A percentile compares a stretch with the other conserved stretches of the same genome.
phyloP scores from a whole-genome alignment of 2,797 vertebrate species.

The Ctenochaetus hawaiiensis region DNA sequence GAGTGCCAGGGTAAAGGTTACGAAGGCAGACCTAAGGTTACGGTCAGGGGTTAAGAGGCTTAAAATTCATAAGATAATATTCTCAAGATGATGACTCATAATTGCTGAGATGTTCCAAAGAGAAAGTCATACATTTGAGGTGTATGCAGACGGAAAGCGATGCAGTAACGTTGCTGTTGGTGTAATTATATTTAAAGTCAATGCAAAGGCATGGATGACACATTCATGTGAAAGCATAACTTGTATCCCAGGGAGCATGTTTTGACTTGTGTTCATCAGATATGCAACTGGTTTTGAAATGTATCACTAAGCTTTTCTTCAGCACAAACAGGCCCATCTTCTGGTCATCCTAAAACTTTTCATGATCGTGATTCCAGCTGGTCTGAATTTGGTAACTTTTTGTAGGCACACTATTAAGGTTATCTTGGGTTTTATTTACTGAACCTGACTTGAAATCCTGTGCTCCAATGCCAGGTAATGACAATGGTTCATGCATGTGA shows the following conservation, averaged over 20 bases:
- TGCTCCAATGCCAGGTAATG: not conserved
- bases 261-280: not conserved
- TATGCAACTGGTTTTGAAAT: not conserved
- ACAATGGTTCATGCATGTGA: not conserved
- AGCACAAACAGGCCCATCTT: no score
- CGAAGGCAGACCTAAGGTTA: slow-evolving; percentile 20
- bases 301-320: not conserved
- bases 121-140: not conserved
- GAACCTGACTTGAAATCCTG: not conserved
- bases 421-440: not conserved
- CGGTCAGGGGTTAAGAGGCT: not conserved
- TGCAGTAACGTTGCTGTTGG: no score
- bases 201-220: no score
- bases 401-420: not conserved
- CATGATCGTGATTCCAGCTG: not conserved
- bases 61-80: not conserved
- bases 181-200: no score
- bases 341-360: not conserved
- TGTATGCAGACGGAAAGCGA: no score
- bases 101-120: not conserved
- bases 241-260: no score
- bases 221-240: no score
- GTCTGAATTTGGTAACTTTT: not conserved
- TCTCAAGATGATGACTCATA: not conserved
- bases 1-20: slow-evolving; percentile 5